phyloP scores from a whole-genome alignment of 2,797 vertebrate species.

The Falco concolor region DNA sequence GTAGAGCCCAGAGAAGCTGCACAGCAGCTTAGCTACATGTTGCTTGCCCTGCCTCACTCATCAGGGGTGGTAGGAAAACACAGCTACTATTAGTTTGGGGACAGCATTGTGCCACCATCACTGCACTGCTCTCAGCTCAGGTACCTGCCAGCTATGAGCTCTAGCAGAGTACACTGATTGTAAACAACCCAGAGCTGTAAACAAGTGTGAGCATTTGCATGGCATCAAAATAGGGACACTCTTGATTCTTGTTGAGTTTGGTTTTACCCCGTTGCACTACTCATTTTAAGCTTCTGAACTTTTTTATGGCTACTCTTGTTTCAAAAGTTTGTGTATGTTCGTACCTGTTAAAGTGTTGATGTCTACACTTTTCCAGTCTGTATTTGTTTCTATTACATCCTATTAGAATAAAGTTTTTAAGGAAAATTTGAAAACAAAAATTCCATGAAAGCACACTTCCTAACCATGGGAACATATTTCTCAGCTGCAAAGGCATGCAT shows the following conservation, averaged over 20 bases:
- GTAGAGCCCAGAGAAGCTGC: not conserved
- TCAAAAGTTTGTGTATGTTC: not conserved
- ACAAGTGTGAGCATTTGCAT: fast-evolving
- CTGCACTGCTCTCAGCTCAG: not conserved
- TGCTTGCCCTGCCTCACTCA: fast-evolving
- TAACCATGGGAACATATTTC: not conserved
- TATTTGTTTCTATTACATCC: not conserved
- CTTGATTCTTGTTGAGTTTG: not conserved
- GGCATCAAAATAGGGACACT: not conserved
- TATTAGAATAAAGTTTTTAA: not conserved
- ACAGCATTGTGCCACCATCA: fast-evolving
- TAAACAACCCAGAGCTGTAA: not conserved
- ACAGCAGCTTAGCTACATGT: fast-evolving
- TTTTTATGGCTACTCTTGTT: not conserved
- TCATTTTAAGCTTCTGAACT: not conserved
- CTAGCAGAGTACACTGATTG: not conserved
- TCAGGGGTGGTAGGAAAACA: not conserved
- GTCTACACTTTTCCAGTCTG: not conserved
- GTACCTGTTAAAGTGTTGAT: not conserved
- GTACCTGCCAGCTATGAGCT: not conserved
- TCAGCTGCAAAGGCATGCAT: not conserved
- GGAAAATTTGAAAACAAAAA: not conserved
- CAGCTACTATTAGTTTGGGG: not conserved
- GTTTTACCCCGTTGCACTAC: not conserved
- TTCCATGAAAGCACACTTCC: not conserved